Conservation (phyloP, 2,113 vertebrate genomes). For the Ochotona princeps region DNA sequence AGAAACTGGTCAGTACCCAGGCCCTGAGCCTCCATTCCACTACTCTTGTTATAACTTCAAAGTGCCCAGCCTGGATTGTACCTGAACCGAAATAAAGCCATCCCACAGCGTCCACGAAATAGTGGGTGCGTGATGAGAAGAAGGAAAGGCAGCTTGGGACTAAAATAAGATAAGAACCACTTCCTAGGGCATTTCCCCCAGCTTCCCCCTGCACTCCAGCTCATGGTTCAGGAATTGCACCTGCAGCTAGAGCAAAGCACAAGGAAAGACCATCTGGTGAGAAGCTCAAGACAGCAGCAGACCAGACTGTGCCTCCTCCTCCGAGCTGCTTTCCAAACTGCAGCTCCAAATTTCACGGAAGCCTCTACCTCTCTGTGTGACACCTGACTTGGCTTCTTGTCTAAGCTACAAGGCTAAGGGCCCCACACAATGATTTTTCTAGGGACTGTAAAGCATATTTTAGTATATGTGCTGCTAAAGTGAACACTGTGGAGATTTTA, state of each 20-base stretch:
- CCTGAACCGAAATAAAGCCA: constrained; percentile 40
- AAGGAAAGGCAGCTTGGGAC: not conserved
- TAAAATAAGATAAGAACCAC: not conserved
- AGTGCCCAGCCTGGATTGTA: constrained; percentile 10
- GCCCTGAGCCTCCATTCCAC: not conserved
- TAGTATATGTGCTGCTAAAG: no score
- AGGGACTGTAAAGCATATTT: not conserved
- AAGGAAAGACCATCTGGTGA: not conserved
- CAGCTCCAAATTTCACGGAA: not conserved
- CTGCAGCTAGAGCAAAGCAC: not conserved
- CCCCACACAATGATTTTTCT: constrained; percentile 1
- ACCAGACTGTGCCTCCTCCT: constrained; percentile 2
- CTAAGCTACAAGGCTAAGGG: not conserved
- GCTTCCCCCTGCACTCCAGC: not conserved
- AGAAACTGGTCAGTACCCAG: constrained; percentile 32
- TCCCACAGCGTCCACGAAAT: not conserved
- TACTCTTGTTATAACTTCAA: constrained; percentile 45
- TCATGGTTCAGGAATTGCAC: not conserved
- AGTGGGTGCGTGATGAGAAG: not conserved
- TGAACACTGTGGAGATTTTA: not conserved
- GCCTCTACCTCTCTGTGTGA: not conserved
- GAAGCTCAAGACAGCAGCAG: constrained; percentile 7
- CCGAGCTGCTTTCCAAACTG: constrained; percentile 39
- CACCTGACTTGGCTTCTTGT: not conserved
- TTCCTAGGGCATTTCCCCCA: not conserved